phyloP scores from a whole-genome alignment of 2,113 vertebrate species.

The Varanus salvator region DNA sequence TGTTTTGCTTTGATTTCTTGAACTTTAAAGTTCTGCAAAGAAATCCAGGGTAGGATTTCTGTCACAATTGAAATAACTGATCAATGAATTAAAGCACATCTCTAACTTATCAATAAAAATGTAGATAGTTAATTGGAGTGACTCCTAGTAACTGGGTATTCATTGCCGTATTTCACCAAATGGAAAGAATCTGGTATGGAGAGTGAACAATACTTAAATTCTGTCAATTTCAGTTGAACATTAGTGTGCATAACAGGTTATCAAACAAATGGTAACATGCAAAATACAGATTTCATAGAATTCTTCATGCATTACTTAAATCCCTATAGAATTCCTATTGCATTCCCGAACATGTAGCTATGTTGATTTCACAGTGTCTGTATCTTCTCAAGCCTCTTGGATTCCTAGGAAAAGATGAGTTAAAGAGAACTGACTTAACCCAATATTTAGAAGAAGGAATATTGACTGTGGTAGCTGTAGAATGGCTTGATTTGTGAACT shows the following conservation, averaged over 20 bases:
- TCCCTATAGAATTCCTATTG: neutral
- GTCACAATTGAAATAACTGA: neutral
- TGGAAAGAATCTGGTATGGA: neutral
- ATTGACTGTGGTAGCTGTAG: conserved; percentile 13
- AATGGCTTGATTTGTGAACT: conserved; percentile 20
- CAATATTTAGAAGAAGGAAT: conserved; percentile 17
- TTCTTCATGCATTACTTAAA: neutral
- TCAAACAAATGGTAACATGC: neutral
- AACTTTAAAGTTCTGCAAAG: neutral
- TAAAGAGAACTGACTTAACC: neutral
- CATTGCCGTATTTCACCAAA: neutral
- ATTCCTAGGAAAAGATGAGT: neutral
- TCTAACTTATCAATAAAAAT: neutral
- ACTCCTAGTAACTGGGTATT: neutral
- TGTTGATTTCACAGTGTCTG: neutral
- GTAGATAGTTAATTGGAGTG: neutral
- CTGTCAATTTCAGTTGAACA: neutral
- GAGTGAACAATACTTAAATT: neutral
- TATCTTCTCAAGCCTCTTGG: neutral
- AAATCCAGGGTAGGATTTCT: neutral
- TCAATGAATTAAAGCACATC: neutral
- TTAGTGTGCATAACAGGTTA: neutral
- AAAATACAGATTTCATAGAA: neutral
- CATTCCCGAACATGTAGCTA: neutral
- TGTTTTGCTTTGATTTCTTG: neutral